These are phyloP conservation scores for Drosophila aff. DNA, from an alignment of 1,140 invertebrate genomes.

Conservation along the genomic window DNA sequence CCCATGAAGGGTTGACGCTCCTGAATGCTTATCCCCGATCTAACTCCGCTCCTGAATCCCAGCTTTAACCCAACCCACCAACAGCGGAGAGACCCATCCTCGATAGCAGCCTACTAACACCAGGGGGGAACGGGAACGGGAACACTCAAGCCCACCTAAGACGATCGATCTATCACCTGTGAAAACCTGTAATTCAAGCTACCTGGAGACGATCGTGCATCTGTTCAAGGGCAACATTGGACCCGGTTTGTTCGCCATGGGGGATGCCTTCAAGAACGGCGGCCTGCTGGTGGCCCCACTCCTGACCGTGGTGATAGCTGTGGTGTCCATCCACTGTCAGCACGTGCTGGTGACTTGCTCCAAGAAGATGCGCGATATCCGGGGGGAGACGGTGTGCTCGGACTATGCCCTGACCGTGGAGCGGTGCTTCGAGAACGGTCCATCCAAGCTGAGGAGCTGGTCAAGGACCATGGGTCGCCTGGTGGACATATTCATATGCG, in stretches of 20 bases:
- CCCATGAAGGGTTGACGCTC: not conserved
- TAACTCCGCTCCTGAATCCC: not conserved
- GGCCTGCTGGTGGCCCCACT: conserved; percentile 89
- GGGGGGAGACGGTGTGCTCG: conserved; percentile 86
- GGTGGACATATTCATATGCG: conserved; percentile 92
- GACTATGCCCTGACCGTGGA: conserved; percentile 93
- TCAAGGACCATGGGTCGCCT: conserved; percentile 88
- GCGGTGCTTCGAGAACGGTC: conserved; percentile 91
- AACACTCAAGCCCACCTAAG: not conserved
- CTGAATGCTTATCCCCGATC: not conserved
- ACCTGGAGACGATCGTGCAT: conserved; percentile 90
- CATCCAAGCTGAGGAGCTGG: conserved; percentile 87
- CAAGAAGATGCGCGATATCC: conserved; percentile 87
- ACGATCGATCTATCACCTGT: not conserved
- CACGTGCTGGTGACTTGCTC: conserved; percentile 90
- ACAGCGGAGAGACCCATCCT: not conserved
- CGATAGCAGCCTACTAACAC: conserved; percentile 3
- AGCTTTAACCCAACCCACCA: not conserved
- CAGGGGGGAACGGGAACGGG: not conserved
- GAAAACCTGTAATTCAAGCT: conserved; percentile 69
- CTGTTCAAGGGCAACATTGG: conserved; percentile 92
- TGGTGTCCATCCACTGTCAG: conserved; percentile 91
- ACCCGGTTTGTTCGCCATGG: conserved; percentile 91
- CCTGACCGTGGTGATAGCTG: conserved; percentile 88
- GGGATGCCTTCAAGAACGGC: conserved; percentile 91